Evolutionary conservation across 2,888 invertebrate species (phyloP), one percentile per base, ranked within the genome.

Genomic region (Watsonalla binaria): DNA sequence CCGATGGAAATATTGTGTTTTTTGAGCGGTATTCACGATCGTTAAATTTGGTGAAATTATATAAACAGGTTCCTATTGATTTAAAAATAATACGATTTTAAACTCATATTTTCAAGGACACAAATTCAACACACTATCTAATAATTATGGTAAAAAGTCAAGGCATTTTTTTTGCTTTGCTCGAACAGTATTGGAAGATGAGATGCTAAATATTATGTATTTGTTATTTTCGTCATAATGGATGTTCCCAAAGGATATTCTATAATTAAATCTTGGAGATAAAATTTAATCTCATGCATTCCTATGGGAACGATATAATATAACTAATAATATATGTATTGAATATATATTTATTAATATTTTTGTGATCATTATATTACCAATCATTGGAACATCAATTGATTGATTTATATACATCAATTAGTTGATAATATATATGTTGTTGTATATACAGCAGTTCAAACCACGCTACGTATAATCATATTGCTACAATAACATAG

Each of bases 391-490:
- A 13, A 14, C 1, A 15, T 49, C 49, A 49, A 49, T 49, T 49
- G 49, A 49, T 49, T 39, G 49, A 49, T 15, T 53, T 54, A 46
- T 56, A 11, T 56, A 5, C 45, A 37, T 60, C 59, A 54, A 55
- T 60, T 59, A 57, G 58, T 64, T 61, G 60, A 59, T 64, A 46
- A 50, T 14, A 42, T 11, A 42, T 53, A 35, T 46, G 46, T 52
- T 15, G 33, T 15, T 45, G 14, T 57, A 46, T 55, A 57, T 57
- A 50, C 60, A 56, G 68, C 73, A 74, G 70, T 73, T 62, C 53
- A 64, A 70, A 67, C 64, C 70, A 73, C 72, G 78, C 78, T 74
- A 59, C 61, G 57, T 54, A 51, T 60, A 57, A 66, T 57, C 54
- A 51, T 57, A 66, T 63, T 64, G 61, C 68, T 24, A 24, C 24